A percentile compares a stretch with the other conserved stretches of the same genome.
These are phyloP conservation scores for Dendrolimus punctatus DNA, from an alignment of 1,140 invertebrate genomes.

Conservation along the genomic window DNA sequence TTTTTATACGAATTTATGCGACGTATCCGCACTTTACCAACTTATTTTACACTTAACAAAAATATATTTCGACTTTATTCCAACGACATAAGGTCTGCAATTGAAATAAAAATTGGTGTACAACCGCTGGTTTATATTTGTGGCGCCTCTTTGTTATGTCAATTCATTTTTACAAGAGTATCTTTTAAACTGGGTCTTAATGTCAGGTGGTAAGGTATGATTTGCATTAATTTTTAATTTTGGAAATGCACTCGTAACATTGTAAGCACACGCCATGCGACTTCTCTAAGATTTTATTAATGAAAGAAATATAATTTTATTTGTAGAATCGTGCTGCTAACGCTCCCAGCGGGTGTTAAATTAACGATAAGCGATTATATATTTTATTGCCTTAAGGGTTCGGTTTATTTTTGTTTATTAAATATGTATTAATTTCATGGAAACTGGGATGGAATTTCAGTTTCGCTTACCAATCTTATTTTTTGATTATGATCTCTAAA, in stretches of 20 bases:
- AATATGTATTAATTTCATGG: too few species aligned
- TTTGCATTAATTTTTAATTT: conserved; percentile 5
- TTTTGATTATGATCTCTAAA: too few species aligned
- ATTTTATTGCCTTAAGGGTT: conserved; percentile 20
- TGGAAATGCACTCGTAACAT: neutral
- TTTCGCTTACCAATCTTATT: too few species aligned
- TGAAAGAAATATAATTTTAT: conserved; percentile 67
- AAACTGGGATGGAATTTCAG: too few species aligned
- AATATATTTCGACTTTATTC: conserved; percentile 7
- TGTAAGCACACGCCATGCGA: conserved; percentile 38
- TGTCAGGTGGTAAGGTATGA: too few species aligned
- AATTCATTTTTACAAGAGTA: too few species aligned
- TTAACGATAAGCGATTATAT: conserved; percentile 13
- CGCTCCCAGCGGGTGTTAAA: conserved; percentile 52
- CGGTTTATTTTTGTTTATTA: conserved; percentile 16
- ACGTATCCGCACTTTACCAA: conserved; percentile 23
- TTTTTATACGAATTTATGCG: conserved; percentile 69
- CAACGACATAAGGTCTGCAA: conserved; percentile 12
- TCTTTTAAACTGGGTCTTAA: too few species aligned
- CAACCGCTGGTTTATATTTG: too few species aligned
- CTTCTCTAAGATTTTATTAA: conserved; percentile 68
- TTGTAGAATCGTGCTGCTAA: conserved; percentile 59
- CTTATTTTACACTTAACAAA: conserved; percentile 5
- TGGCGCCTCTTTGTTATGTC: too few species aligned
- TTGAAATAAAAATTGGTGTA: neutral